Conservation (phyloP, 2,113 vertebrate species). For the Gnathonemus echidnorhynchus region DNA sequence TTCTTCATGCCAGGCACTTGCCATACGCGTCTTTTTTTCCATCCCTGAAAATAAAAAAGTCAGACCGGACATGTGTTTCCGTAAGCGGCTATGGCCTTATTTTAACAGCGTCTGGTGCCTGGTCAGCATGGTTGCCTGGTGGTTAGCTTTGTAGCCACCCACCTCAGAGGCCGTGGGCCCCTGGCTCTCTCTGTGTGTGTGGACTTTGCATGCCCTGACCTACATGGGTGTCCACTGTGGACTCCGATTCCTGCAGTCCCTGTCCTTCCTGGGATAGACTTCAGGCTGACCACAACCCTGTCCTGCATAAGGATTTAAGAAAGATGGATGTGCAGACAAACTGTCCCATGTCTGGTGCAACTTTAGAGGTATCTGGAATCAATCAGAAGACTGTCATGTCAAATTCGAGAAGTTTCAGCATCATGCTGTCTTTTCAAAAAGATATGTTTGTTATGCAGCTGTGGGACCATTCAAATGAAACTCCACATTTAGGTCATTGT, state of each 20-base stretch:
- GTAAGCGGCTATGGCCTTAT: neutral
- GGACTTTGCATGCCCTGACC: neutral
- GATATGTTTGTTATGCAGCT: neutral
- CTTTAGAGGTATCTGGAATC: neutral
- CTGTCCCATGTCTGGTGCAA: neutral
- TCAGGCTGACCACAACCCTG: neutral
- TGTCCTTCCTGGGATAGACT: neutral
- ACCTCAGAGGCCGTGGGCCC: neutral
- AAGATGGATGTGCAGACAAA: neutral
- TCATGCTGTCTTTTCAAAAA: neutral
- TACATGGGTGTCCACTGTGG: neutral
- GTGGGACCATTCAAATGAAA: neutral
- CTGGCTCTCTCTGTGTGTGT: neutral
- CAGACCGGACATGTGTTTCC: neutral
- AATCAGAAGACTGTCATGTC: neutral
- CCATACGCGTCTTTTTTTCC: neutral
- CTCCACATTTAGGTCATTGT: neutral
- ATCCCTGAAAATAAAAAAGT: slow-evolving; percentile 23
- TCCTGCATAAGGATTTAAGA: neutral
- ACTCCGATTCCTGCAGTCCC: neutral
- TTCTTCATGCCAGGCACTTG: slow-evolving; percentile 4
- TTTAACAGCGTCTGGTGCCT: neutral
- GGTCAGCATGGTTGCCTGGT: neutral
- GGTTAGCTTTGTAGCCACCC: neutral
- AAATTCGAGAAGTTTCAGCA: neutral